Evolutionary conservation across 2,113 vertebrate genomes (phyloP).

Genomic region (Oreochromis spilurus): DNA sequence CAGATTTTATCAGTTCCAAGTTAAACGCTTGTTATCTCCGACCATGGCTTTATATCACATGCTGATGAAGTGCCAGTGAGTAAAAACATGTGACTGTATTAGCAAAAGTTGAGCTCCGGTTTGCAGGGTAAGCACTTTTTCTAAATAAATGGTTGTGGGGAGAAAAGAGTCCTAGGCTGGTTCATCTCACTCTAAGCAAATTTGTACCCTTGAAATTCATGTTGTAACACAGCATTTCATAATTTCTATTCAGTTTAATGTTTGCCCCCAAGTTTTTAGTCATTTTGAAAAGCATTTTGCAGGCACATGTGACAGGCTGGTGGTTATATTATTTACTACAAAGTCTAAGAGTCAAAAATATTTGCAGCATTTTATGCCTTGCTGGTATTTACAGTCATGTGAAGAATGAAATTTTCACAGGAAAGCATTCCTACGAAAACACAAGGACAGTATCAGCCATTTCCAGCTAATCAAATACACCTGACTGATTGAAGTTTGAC

Average conservation of each 20-base stretch:
- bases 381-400: not conserved
- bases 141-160: not conserved
- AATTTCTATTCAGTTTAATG: not conserved
- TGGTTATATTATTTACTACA: not conserved
- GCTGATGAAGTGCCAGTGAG: not conserved
- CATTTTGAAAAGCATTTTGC: not conserved
- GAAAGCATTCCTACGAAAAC: fast-evolving
- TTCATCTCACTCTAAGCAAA: not conserved
- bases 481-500: not conserved
- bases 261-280: not conserved
- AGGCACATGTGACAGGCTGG: not conserved
- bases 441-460: not conserved
- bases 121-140: not conserved
- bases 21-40: not conserved
- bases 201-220: not conserved
- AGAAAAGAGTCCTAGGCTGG: not conserved
- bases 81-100: not conserved
- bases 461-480: not conserved
- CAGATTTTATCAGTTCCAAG: not conserved
- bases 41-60: not conserved
- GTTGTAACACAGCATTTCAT: fast-evolving
- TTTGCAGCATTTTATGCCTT: not conserved
- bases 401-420: not conserved
- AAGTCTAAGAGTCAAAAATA: not conserved
- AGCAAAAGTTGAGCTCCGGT: not conserved